Conservation (phyloP, 2,113 vertebrate species). For the Sus scrofa region DNA sequence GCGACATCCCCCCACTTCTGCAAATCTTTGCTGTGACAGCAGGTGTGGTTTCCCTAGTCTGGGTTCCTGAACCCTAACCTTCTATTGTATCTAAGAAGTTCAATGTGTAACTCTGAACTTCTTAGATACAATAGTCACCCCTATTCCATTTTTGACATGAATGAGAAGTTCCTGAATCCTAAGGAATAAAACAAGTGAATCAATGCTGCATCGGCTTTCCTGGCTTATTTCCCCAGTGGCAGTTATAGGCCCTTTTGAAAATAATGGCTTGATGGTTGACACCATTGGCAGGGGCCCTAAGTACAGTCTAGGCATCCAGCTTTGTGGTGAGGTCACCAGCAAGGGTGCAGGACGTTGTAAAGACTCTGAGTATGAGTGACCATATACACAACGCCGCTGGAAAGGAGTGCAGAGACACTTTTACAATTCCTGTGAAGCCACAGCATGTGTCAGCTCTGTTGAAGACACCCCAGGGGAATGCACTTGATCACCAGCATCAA, state of each 20-base stretch:
- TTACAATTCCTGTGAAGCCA: slow-evolving; percentile 38
- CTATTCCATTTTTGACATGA: slow-evolving; percentile 49
- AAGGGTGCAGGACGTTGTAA: slow-evolving; percentile 61
- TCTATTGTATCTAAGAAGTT: too few relatives aligned
- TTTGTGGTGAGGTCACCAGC: slow-evolving; percentile 72
- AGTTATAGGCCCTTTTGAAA: slow-evolving; percentile 34
- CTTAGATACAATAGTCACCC: slow-evolving; percentile 53
- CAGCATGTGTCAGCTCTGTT: not conserved
- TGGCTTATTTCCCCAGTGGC: slow-evolving; percentile 35
- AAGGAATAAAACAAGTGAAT: slow-evolving; percentile 57
- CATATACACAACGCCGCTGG: slow-evolving; percentile 63
- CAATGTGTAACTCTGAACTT: too few relatives aligned
- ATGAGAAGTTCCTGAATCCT: slow-evolving; percentile 43
- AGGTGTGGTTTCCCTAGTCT: slow-evolving; percentile 42
- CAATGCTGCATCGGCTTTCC: not conserved
- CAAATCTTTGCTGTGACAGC: not conserved
- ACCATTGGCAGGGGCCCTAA: slow-evolving; percentile 69
- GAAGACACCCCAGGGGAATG: slow-evolving; percentile 63
- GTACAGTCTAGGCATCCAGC: slow-evolving; percentile 66
- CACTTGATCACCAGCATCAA: slow-evolving; percentile 39
- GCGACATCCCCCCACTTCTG: not conserved
- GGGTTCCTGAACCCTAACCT: slow-evolving; percentile 56
- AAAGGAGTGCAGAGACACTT: slow-evolving; percentile 49
- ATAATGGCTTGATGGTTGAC: not conserved
- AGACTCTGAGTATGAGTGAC: slow-evolving; percentile 74